Evolutionary conservation across 1,140 invertebrate genomes (phyloP), one percentile per base, ranked within the genome.

Genomic region (Anagrus nilaparvatae): DNA sequence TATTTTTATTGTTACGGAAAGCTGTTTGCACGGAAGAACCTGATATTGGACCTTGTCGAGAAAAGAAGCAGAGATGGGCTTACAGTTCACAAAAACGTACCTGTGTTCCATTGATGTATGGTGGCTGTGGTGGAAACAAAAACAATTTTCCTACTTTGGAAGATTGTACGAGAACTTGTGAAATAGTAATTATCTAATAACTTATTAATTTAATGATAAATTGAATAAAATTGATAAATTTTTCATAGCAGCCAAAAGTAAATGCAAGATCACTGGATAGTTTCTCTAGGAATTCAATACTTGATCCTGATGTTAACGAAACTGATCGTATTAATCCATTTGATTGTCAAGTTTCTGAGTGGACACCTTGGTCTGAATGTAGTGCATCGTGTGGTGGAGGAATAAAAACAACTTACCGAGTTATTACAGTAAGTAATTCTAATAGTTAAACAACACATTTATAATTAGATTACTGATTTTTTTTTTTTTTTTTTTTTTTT

Each of bases 71-170:
- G 49, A 74, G 87, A 30, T 96, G 84, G 81, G 79, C 83, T 38
- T 96, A 84, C 65, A 80, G 90, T 59, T 55, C 72, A 0, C 63
- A 68, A 17, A 78, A 81, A 53, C 67, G 75, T 34, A 81, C 77
- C 59, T 96, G 91, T 60, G 65, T 81, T 17, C 76, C 80, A 16
- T 96, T 97, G 60, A 70, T 67, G 16, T 97, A 91, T 66, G 83
- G 87, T 14, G 91, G 92, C 30, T 96, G 93, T 56, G 72, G 82
- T 28, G 87, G 87, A n/a, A 91, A 87, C 61, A 74, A 75, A 52
- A 94, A 94, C 61, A 92, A 91, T 66, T 94, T 92, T 68, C 66
- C 82, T 38, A 81, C 77, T 3, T 72, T 76, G 27, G 72, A 80
- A 21, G 85, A 92, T 52, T 93, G 89, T 57, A 73, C 72, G 30